Evolutionary conservation across 2,888 invertebrate genomes (phyloP).

Genomic region (Isotomurus palustris): DNA sequence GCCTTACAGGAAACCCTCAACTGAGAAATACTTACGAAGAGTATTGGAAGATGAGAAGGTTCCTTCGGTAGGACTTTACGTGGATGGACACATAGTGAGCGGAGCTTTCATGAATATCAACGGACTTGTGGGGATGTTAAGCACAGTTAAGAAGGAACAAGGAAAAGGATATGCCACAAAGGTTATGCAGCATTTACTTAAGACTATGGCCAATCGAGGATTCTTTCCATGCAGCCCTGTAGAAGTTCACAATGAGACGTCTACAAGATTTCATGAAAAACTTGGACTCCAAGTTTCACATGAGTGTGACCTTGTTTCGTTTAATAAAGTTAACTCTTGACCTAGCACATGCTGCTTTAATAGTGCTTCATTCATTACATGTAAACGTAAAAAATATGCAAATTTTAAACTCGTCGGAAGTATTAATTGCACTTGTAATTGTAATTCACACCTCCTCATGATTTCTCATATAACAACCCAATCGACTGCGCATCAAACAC

Average conservation of each 20-base stretch:
- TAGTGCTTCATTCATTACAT: too few relatives aligned
- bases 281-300: neutral
- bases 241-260: neutral
- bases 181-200: neutral
- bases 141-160: neutral
- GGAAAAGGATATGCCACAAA: neutral
- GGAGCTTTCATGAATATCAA: neutral
- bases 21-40: neutral
- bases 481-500: too few relatives aligned
- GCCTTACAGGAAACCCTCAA: neutral
- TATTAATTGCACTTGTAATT: too few relatives aligned
- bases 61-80: neutral
- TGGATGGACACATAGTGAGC: neutral
- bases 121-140: neutral
- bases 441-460: too few relatives aligned
- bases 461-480: too few relatives aligned
- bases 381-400: too few relatives aligned
- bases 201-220: neutral
- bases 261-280: neutral
- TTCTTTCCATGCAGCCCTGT: neutral
- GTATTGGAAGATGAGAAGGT: neutral
- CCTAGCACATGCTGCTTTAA: too few relatives aligned
- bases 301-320: too few relatives aligned
- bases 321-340: too few relatives aligned
- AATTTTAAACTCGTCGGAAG: too few relatives aligned